Conservation (phyloP, 2,113 vertebrate species). For the Rhinolophus sinicus region DNA sequence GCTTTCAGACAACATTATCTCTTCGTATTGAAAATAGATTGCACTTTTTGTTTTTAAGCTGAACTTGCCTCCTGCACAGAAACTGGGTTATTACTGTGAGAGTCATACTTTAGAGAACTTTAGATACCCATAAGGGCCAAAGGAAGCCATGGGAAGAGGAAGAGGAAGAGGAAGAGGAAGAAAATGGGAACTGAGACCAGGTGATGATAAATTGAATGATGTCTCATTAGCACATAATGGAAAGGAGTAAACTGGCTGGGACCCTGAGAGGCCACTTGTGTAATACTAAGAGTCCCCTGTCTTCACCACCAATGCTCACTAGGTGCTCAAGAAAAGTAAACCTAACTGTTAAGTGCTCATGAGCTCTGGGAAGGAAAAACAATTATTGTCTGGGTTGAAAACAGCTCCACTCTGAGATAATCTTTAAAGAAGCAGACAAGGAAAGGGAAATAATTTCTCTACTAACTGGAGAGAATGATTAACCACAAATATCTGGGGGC, state of each 20-base stretch:
- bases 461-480: not conserved
- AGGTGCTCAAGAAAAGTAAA: not conserved
- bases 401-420: not conserved
- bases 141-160: not conserved
- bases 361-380: not conserved
- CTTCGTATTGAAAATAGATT: conserved; percentile 61
- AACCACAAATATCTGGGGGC: not conserved
- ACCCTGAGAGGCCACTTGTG: not conserved
- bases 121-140: not conserved
- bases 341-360: not conserved
- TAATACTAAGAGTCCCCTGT: not conserved
- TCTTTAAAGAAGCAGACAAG: not conserved
- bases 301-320: not conserved
- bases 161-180: not conserved
- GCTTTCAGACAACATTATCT: conserved; percentile 58
- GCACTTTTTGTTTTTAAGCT: conserved; percentile 47
- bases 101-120: not conserved
- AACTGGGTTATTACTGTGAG: not conserved
- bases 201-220: not conserved
- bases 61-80: not conserved
- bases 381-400: not conserved
- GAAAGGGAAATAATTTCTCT: not conserved
- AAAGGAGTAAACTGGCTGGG: not conserved
- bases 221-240: not conserved
- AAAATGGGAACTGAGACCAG: not conserved